Conservation (phyloP, 2,797 vertebrate species). For the Catamblyrhynchus diadema region DNA sequence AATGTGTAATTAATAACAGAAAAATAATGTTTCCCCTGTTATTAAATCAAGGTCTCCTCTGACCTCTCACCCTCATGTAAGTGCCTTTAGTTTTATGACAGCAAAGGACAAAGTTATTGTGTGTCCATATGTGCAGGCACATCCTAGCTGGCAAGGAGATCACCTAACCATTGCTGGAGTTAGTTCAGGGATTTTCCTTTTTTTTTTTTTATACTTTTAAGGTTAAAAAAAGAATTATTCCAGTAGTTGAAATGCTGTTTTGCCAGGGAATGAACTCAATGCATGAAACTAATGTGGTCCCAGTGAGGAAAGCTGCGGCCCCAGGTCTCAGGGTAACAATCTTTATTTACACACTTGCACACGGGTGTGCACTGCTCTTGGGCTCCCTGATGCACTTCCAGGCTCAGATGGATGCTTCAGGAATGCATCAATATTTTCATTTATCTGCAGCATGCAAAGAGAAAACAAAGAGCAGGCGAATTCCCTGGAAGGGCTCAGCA, state of each 20-base stretch:
- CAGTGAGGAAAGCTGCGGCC: slow-evolving; percentile 8
- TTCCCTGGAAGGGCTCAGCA: not conserved
- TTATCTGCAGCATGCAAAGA: not conserved
- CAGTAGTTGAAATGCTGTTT: slow-evolving; percentile 26
- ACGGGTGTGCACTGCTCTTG: fast-evolving
- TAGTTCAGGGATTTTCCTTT: not conserved
- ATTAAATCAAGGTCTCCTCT: slow-evolving; percentile 58
- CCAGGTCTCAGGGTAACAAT: not conserved
- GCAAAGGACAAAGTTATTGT: slow-evolving; percentile 35
- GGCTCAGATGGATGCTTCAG: not conserved
- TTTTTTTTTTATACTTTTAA: not conserved
- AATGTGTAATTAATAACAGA: slow-evolving; percentile 78
- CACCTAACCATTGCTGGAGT: slow-evolving; percentile 15
- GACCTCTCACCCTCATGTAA: slow-evolving; percentile 72
- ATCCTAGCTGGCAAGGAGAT: not conserved
- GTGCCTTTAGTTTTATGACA: slow-evolving; percentile 74
- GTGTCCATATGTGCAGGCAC: not conserved
- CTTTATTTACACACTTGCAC: not conserved
- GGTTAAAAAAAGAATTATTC: not conserved
- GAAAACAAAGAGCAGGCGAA: not conserved
- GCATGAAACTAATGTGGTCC: slow-evolving; percentile 35
- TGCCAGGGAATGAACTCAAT: slow-evolving; percentile 64
- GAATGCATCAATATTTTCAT: not conserved
- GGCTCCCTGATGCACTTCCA: not conserved
- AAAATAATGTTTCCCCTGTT: slow-evolving; percentile 68